A percentile compares a stretch with the other conserved stretches of the same genome.
Conservation (phyloP, 2,797 vertebrate genomes). For the Columba guinea region DNA sequence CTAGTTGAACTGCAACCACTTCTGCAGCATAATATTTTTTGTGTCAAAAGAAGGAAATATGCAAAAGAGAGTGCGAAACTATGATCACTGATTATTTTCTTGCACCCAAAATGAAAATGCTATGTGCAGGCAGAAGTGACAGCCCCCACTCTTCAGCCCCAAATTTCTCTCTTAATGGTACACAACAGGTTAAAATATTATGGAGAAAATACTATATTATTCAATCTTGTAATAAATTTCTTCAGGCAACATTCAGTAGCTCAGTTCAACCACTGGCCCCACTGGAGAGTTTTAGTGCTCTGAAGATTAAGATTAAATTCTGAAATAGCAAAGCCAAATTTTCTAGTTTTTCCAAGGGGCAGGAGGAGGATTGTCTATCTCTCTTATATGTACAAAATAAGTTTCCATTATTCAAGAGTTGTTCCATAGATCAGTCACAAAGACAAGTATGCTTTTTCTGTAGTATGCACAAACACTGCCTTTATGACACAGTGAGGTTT, state of each 20-base stretch:
- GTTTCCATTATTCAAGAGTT: conserved; percentile 63
- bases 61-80: neutral
- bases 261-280: conserved; percentile 46
- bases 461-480: conserved; percentile 23
- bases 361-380: conserved; percentile 27
- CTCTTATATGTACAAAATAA: conserved; percentile 49
- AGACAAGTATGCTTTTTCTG: conserved; percentile 61
- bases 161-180: neutral
- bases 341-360: conserved; percentile 50
- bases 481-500: conserved; percentile 51
- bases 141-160: neutral
- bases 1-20: neutral
- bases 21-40: neutral
- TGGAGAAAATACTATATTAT: conserved; percentile 38
- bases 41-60: neutral
- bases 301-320: conserved; percentile 66
- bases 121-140: neutral
- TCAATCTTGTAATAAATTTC: conserved; percentile 46
- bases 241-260: conserved; percentile 57
- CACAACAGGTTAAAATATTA: neutral
- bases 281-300: conserved; percentile 65
- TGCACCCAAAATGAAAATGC: neutral
- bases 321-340: conserved; percentile 59
- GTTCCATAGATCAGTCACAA: conserved; percentile 66
- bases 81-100: neutral